Base-by-base conservation (phyloP, 2,113 vertebrate genomes). In the Neogale vison region DNA sequence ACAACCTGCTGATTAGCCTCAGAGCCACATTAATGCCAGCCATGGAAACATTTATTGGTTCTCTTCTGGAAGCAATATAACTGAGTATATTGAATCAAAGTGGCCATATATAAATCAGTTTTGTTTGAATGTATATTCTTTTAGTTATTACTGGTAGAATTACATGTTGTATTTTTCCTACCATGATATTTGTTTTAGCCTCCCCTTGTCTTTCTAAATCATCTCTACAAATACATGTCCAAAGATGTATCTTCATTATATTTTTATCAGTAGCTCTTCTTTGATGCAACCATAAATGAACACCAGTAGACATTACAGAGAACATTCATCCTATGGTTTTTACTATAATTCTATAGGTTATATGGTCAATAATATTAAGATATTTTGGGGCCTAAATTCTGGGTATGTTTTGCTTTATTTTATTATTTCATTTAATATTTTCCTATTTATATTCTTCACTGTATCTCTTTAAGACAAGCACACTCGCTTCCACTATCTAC, bases 1-100 rank as follows among this genome's bases (percentile, higher is more conserved):
- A 50, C 10, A 80, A 82, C 39, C 24, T 81, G 7, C 21, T 90
- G 63, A 67, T 63, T 47, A 94, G 29, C 5, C 23, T 8, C 34
- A 80, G 45, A 65, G 21, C 36, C 50, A 52, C 11, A 57, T 42
- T 86, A 52, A 50, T 94, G 55, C 71, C 52, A 89, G 31, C 26
- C 21, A 67, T 95, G 31, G 55, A 93, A 94, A 71, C 69, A 87
- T 50, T 81, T 63, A 39, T 39, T 84, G 34, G 14, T 83, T 85
- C 8, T 95, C 34, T 85, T 90, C 77, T 93, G 77, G 23, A 95
- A 94, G 65, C 21, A 34, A 59, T 36, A 47, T 71, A n/a, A 69
- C 77, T 55, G 36, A 95, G 7, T 57, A 50, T 67, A 42, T 95
- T 77, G 59, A 94, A 57, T 96, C 63, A 79, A 93, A 81, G 34